Evolutionary conservation across 2,888 invertebrate species (phyloP).

Genomic region (Lasius platythorax): DNA sequence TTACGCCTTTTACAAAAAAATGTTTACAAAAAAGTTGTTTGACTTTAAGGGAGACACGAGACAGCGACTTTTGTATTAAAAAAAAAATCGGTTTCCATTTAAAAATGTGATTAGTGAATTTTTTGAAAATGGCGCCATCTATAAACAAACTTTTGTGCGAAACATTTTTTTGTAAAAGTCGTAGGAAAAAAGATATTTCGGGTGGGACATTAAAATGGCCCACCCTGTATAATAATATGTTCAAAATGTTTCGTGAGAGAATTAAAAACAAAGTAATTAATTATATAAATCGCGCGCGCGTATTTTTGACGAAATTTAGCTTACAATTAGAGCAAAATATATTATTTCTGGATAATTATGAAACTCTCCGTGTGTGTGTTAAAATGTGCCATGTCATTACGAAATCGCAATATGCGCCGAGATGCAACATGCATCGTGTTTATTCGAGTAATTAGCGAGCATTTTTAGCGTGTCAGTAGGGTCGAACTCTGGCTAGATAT

Average conservation of each 20-base stretch:
- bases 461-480: neutral
- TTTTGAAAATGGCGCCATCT: no score
- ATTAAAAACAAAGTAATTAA: neutral
- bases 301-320: neutral
- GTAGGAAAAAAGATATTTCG: no score
- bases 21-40: no score
- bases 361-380: neutral
- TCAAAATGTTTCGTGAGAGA: neutral
- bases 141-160: no score
- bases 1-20: no score
- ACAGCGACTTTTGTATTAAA: no score
- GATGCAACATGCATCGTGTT: slow-evolving; percentile 13
- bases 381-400: neutral
- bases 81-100: no score
- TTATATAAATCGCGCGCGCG: neutral
- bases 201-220: no score
- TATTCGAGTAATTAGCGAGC: slow-evolving; percentile 39
- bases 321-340: neutral
- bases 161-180: no score
- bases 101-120: no score
- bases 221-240: no score
- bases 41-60: no score
- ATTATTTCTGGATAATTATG: neutral
- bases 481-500: slow-evolving; percentile 22
- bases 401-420: neutral